Evolutionary conservation across 2,113 vertebrate genomes (phyloP), one percentile per base, ranked within the genome.

Genomic region (Mohoua ochrocephala): DNA sequence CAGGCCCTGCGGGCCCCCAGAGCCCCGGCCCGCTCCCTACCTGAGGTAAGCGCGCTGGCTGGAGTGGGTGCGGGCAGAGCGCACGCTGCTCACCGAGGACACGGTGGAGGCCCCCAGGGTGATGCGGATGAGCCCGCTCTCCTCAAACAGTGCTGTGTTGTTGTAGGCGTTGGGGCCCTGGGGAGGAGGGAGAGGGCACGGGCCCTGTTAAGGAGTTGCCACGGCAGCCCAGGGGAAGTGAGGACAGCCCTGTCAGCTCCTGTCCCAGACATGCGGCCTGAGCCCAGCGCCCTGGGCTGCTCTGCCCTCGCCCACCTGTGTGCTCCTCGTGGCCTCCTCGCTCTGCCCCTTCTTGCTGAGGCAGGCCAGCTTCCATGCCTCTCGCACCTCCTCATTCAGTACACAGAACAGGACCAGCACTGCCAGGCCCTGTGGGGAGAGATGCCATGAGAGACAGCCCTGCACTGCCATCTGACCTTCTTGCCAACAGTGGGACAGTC

Each of bases 51-150:
- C 93, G 24, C 97, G 95, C 95, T 98, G 98, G 95, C 98, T 98
- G 96, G 98, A 98, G 86, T 98, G 98, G 65, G 97, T 97, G 84
- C 98, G 97, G 81, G 98, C 98, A 3, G 98, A 99, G 98, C 99
- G 99, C 80, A 99, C 99, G 1, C 99, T 99, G 99, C 99, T 99
- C 97, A 99, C 99, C 0, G 99, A 99, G 7, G 99, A 99, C 95
- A 99, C 97, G 3, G 99, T 99, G 94, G 99, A 99, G 63, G 99
- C 99, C 11, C 99, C 99, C 76, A 99, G 98, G 23, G 99, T 99
- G 98, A 99, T 99, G 71, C 99, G 99, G 95, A 99, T 99, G 53
- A 99, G 98, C 54, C 99, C 99, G 0, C 99, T 99, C 98, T 99
- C 99, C 96, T 99, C 99, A 90, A 99, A 98, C 79, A 99, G 98